These are phyloP conservation scores for Saimiri boliviensis DNA, from an alignment of 2,113 vertebrate genomes.

Conservation along the genomic window DNA sequence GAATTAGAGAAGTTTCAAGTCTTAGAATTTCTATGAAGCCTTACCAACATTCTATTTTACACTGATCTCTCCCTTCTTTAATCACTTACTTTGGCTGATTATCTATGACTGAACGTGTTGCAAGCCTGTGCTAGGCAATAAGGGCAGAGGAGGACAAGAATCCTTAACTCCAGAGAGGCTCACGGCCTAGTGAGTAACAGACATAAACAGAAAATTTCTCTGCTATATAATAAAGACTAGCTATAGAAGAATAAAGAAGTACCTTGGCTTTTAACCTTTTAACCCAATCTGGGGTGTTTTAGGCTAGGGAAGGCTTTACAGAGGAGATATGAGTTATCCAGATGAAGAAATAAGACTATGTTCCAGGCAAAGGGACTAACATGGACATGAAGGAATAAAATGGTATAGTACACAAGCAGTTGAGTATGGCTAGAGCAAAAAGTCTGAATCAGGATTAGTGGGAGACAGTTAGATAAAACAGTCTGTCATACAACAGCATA, in stretches of 20 bases:
- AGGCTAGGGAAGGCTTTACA: conserved; percentile 16
- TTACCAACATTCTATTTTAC: not conserved
- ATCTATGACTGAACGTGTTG: not conserved
- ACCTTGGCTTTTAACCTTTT: not conserved
- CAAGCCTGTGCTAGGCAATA: not conserved
- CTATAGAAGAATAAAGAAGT: conserved; percentile 5
- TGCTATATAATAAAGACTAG: not conserved
- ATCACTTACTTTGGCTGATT: not conserved
- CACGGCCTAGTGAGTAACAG: not conserved
- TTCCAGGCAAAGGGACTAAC: not conserved
- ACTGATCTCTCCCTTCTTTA: conserved; percentile 1
- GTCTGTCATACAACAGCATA: not conserved
- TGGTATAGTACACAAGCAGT: not conserved
- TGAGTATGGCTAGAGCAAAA: conserved; percentile 9
- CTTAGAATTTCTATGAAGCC: not conserved
- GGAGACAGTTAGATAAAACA: not conserved
- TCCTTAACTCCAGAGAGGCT: not conserved
- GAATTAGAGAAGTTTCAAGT: not conserved
- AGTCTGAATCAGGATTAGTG: conserved; percentile 8
- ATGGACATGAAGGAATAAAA: conserved; percentile 11
- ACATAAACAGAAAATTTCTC: conserved; percentile 10
- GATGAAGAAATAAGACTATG: conserved; percentile 30
- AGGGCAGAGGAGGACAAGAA: not conserved
- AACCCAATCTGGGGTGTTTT: not conserved
- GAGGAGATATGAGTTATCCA: conserved; percentile 1